A percentile compares a stretch with the other conserved stretches of the same genome.
phyloP scores from a whole-genome alignment of 2,113 vertebrate genomes.

The Bos javanicus region DNA sequence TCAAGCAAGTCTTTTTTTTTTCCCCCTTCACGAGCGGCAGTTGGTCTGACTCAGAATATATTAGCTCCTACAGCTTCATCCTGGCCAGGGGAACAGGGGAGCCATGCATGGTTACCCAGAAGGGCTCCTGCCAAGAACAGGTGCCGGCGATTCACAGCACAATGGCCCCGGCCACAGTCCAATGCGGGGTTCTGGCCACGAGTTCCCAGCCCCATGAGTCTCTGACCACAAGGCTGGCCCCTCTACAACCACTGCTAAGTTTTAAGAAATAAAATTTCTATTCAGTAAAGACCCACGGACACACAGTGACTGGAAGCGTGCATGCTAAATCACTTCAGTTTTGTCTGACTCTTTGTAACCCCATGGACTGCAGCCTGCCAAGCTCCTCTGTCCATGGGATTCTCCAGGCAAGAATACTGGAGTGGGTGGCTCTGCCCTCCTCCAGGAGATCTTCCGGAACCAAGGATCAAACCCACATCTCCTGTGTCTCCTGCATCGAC shows the following conservation, averaged over 20 bases:
- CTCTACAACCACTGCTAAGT: conserved; percentile 49
- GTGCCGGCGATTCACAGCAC: conserved; percentile 77
- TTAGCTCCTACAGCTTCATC: conserved; percentile 95
- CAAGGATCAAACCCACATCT: not conserved
- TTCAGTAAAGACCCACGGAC: not conserved
- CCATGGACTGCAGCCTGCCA: not conserved
- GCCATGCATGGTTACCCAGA: conserved; percentile 92
- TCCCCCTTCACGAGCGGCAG: conserved; percentile 88
- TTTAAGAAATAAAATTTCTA: not conserved
- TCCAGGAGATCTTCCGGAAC: not conserved
- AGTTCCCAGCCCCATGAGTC: conserved; percentile 79
- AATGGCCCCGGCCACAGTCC: conserved; percentile 69
- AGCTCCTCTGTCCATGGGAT: not conserved
- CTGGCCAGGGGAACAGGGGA: conserved; percentile 84
- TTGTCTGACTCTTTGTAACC: not conserved
- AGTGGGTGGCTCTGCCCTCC: not conserved
- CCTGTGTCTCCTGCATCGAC: not conserved
- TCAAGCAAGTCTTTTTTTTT: conserved; percentile 93
- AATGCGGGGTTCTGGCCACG: conserved; percentile 78
- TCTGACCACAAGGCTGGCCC: conserved; percentile 75
- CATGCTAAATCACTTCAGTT: not conserved
- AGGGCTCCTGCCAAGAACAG: conserved; percentile 86
- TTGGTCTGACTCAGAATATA: conserved; percentile 97
- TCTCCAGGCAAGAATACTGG: not conserved
- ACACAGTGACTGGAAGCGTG: not conserved